These are phyloP conservation scores for Drosophila neocordata DNA, from an alignment of 1,140 invertebrate genomes.

Conservation along the genomic window DNA sequence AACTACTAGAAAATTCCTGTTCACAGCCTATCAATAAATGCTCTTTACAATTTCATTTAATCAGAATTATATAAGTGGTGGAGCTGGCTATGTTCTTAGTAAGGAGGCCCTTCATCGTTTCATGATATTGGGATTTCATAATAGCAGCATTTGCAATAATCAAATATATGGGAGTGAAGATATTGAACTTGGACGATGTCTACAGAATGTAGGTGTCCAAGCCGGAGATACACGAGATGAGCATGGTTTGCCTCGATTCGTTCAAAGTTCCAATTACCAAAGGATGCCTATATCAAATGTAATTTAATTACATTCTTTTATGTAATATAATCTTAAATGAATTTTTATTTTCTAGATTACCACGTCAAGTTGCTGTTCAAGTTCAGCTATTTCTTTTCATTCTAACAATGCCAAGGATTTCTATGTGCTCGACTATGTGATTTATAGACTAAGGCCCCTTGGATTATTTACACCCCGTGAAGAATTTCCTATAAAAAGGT, in stretches of 20 bases:
- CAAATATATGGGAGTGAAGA: constrained; percentile 92
- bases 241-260: constrained; percentile 93
- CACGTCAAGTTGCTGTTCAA: constrained; percentile 92
- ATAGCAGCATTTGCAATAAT: constrained; percentile 87
- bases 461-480: constrained; percentile 84
- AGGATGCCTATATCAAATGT: constrained; percentile 85
- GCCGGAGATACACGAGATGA: constrained; percentile 93
- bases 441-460: constrained; percentile 96
- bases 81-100: constrained; percentile 95
- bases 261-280: constrained; percentile 91
- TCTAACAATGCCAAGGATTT: constrained; percentile 95
- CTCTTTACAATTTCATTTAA: background rate
- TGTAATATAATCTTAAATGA: background rate
- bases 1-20: background rate
- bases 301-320: background rate
- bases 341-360: constrained; percentile 83
- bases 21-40: background rate
- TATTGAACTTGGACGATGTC: constrained; percentile 95
- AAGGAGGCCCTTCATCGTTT: constrained; percentile 89
- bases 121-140: constrained; percentile 87
- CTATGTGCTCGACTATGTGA: constrained; percentile 97
- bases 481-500: background rate
- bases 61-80: constrained; percentile 96
- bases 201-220: constrained; percentile 92
- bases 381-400: constrained; percentile 97